Percentiles rank a stretch among this genome's conserved stretches.
phyloP scores from a whole-genome alignment of 2,888 invertebrate species.

The Boloria selene region DNA sequence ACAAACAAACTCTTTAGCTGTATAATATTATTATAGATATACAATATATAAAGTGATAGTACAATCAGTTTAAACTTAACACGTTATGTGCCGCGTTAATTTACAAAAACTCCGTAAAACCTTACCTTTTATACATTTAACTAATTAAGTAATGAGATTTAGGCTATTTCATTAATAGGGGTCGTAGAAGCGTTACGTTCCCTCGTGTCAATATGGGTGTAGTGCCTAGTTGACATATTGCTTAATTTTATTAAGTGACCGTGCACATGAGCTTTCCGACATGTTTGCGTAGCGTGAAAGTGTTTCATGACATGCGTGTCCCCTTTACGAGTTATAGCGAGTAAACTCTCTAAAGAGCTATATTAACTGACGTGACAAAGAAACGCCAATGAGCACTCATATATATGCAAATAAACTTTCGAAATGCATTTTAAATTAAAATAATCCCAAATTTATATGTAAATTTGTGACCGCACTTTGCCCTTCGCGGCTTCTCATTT shows the following conservation, averaged over 20 bases:
- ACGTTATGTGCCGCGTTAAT: conserved; percentile 11
- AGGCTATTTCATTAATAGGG: conserved; percentile 41
- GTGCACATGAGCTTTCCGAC: conserved; percentile 54
- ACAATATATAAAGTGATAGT: too few relatives aligned
- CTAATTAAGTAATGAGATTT: conserved; percentile 31
- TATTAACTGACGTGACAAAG: conserved; percentile 69
- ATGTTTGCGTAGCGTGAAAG: conserved; percentile 59
- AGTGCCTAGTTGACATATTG: conserved; percentile 71
- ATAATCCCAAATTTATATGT: conserved; percentile 80
- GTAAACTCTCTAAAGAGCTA: conserved; percentile 68
- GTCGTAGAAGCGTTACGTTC: conserved; percentile 43
- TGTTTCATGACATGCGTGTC: conserved; percentile 43
- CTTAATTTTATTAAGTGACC: conserved; percentile 79
- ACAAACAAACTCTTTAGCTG: too few relatives aligned
- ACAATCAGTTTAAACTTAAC: too few relatives aligned
- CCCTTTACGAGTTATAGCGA: conserved; percentile 50
- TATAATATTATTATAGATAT: too few relatives aligned
- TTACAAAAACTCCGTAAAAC: conserved; percentile 10
- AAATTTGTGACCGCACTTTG: conserved; percentile 78
- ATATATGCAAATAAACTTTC: conserved; percentile 78
- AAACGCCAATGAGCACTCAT: conserved; percentile 72
- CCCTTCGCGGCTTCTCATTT: conserved; percentile 75
- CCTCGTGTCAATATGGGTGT: conserved; percentile 67
- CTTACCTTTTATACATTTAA: conserved; percentile 14
- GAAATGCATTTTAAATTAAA: conserved; percentile 79